Base-by-base conservation (phyloP, 1,140 invertebrate species). In the Paramacrobiotus metropolitanus region DNA sequence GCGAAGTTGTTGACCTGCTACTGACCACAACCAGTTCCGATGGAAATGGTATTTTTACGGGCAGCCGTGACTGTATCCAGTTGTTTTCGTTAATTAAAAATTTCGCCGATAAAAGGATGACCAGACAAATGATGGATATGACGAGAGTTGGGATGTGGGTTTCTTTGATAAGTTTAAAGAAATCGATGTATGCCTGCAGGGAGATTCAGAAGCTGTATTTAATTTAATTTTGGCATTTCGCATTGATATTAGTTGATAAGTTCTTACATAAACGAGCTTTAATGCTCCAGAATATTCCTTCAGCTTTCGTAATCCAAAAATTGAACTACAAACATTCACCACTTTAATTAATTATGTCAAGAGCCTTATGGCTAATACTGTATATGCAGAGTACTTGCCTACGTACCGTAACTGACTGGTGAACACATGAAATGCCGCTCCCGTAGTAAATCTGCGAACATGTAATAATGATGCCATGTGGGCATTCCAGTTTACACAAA, bases 401-500 rank as follows among this genome's bases (percentile, higher is more conserved):
- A n/a, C 69, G 71, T 88, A 83, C 69, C 87, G 88, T 1, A 93
- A 73, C 74, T 94, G 90, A 2, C 87, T 90, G 0, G 82, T 82
- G n/a, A 90, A 74, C 18, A 94, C 89, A 67, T 92, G 86, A 61
- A 91, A 74, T 0, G 87, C 86, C 2, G 88, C 86, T 1, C 83
- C 88, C 0, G 87, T 90, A 1, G 87, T 93, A 69, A 93, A 92
- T 0, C 87, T 87, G 65, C 82, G 72, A 9, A 40, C 34, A 40
- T 40, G 9, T n/a, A 40, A 9, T 40, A 40, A 15, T 40, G 34
- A 40, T 40, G n/a, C 34, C 9, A 40, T 40, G 34, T 40, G n/a
- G 34, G n/a, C 34, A n/a, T n/a, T 40, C 34, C n/a, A n/a, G n/a
- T n/a, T n/a, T n/a, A n/a, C n/a, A n/a, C n/a, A n/a, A n/a, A n/a